Base-by-base conservation (phyloP, 1,140 invertebrate genomes). In the Hycleus cichorii region DNA sequence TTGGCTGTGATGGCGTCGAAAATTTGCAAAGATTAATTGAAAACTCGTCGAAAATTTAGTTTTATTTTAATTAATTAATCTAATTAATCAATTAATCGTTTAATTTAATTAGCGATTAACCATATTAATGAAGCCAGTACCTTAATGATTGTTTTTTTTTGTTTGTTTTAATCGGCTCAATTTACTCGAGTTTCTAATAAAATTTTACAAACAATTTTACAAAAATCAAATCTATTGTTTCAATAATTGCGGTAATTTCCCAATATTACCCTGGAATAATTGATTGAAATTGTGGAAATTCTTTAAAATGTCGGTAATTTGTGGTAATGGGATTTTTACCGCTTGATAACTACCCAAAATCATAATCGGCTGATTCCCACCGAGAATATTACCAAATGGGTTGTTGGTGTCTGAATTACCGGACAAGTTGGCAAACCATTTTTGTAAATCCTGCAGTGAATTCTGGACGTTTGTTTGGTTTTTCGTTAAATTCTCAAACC, bases 1-100 rank as follows among this genome's bases (percentile, higher is more conserved):
- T 73, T 96, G 58, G 77, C 80, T 27, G 87, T 89, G 74, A 88
- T 90, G 87, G 88, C 87, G 27, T 71, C 77, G 2, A 81, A 78
- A 66, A 83, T 90, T 26, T 89, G 87, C 68, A 84, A 82, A 63
- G 80, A 80, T 62, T 52, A 18, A 18, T 18, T 18, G 18, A 18
- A 26, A 25, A 26, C 3, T 4, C 32, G 32, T 32, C 7, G 4
- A 32, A 18, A 18, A 18, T 18, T 32, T 32, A 32, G 7, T 32
- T 32, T 32, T 32, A 5, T 32, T 5, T 4, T 32, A 32, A 32
- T 32, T 32, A 5, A 32, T 32, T 32, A 12, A 12, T 12, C 1
- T 12, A 12, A 12, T 4, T 32, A 32, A 32, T 32, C 2, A 5
- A 32, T 32, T 32, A 18, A 18, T 18, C 18, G 18, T 18, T 32